phyloP scores from a whole-genome alignment of 2,113 vertebrate species.

The Fukomys damarensis region DNA sequence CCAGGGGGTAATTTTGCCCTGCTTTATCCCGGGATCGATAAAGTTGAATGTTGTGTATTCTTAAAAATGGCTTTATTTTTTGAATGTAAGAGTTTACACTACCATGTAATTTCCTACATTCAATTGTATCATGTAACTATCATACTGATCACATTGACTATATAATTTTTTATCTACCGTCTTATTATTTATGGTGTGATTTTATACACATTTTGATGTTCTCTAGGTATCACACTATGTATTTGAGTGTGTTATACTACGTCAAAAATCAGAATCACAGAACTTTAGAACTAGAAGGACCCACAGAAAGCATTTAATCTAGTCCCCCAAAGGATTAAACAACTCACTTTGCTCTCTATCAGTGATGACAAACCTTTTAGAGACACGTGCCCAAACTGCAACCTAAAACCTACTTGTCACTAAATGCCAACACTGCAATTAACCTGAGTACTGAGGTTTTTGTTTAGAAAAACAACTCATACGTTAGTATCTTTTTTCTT shows the following conservation, averaged over 20 bases:
- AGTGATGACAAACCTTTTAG: no score
- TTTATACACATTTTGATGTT: not conserved
- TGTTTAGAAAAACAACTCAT: not conserved
- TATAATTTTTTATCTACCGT: not conserved
- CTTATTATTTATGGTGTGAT: not conserved
- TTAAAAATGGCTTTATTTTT: not conserved
- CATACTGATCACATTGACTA: slow-evolving; percentile 23
- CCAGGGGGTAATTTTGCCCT: not conserved
- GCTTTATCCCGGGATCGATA: slow-evolving; percentile 20
- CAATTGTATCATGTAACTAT: slow-evolving; percentile 30
- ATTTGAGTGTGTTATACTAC: not conserved
- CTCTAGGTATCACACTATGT: not conserved
- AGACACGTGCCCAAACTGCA: not conserved
- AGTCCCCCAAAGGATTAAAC: not conserved
- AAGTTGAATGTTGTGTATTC: slow-evolving; percentile 37
- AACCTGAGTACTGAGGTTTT: not conserved
- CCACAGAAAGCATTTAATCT: not conserved
- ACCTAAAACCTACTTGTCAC: not conserved
- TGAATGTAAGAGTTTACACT: not conserved
- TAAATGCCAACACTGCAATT: not conserved
- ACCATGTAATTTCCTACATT: slow-evolving; percentile 25
- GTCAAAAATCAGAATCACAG: slow-evolving; percentile 31
- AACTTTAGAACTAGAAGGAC: not conserved
- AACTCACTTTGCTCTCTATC: not conserved
- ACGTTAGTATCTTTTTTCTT: not conserved